Percentiles rank a stretch among this genome's conserved stretches.
phyloP scores from a whole-genome alignment of 2,113 vertebrate genomes.

The Typhlomys cinereus region DNA sequence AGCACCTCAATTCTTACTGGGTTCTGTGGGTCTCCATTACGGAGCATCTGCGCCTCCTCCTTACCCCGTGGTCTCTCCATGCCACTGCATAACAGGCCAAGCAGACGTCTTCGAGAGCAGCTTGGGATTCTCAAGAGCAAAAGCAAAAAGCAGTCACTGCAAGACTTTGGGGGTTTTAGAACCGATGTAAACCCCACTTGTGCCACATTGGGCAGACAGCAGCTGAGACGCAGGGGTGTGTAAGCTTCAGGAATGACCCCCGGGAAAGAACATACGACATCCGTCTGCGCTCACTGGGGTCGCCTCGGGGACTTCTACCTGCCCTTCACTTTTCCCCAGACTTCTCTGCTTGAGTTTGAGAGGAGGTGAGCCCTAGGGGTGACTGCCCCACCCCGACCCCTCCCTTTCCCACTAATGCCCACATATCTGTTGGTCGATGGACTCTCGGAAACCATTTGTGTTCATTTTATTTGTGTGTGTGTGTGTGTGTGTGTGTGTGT shows the following conservation, averaged over 20 bases:
- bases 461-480: too few species aligned
- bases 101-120: neutral
- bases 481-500: too few species aligned
- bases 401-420: neutral
- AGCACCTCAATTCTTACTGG: neutral
- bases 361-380: too few species aligned
- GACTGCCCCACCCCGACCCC: neutral
- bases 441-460: neutral
- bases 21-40: neutral
- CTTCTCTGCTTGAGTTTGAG: too few species aligned
- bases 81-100: neutral
- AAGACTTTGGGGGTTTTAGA: neutral
- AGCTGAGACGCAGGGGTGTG: neutral
- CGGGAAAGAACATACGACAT: neutral
- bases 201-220: neutral
- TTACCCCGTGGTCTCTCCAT: neutral
- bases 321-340: too few species aligned
- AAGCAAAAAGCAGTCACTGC: neutral
- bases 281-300: too few species aligned
- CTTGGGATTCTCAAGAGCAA: neutral
- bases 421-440: neutral
- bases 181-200: neutral
- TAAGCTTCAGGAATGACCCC: neutral
- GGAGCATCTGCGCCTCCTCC: neutral
- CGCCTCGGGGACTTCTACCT: neutral